These are phyloP conservation scores for Acipenser ruthenus DNA, from an alignment of 2,797 vertebrate genomes.

Conservation along the genomic window DNA sequence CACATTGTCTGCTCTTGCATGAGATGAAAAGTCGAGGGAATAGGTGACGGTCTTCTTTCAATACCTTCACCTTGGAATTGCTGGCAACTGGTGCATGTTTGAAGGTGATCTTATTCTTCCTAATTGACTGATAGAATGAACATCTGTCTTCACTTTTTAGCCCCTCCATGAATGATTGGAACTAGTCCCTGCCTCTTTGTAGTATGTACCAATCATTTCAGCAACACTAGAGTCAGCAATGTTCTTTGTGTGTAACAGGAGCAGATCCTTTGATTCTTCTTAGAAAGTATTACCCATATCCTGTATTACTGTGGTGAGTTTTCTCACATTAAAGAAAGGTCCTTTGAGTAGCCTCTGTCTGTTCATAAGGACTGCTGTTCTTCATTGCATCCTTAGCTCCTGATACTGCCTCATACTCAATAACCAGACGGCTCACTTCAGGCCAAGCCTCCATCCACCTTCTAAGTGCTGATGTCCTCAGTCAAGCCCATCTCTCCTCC, in stretches of 20 bases:
- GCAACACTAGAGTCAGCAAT: slow-evolving; percentile 4
- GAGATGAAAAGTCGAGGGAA: slow-evolving; percentile 20
- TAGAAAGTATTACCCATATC: not conserved
- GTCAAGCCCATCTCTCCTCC: slow-evolving; percentile 19
- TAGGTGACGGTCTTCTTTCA: slow-evolving; percentile 10
- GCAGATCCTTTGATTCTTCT: not conserved
- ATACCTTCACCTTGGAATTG: too few relatives aligned
- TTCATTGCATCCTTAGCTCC: slow-evolving; percentile 7
- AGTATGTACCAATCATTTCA: not conserved
- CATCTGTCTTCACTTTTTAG: not conserved
- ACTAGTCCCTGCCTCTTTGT: not conserved
- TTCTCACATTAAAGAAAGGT: not conserved
- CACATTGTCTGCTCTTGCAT: slow-evolving; percentile 20
- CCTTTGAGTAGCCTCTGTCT: slow-evolving; percentile 5
- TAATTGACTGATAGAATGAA: not conserved
- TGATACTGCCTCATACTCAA: slow-evolving; percentile 5
- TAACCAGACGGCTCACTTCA: slow-evolving; percentile 13
- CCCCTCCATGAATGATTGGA: slow-evolving; percentile 2
- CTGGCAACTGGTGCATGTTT: too few relatives aligned
- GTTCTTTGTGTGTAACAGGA: not conserved
- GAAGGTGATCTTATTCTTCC: too few relatives aligned
- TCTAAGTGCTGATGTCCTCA: slow-evolving; percentile 17
- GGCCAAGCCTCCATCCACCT: slow-evolving; percentile 17
- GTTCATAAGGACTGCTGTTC: slow-evolving; percentile 3
- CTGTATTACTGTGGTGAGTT: not conserved